These are phyloP conservation scores for Labeo rohita DNA, from an alignment of 2,113 vertebrate species.

Conservation along the genomic window DNA sequence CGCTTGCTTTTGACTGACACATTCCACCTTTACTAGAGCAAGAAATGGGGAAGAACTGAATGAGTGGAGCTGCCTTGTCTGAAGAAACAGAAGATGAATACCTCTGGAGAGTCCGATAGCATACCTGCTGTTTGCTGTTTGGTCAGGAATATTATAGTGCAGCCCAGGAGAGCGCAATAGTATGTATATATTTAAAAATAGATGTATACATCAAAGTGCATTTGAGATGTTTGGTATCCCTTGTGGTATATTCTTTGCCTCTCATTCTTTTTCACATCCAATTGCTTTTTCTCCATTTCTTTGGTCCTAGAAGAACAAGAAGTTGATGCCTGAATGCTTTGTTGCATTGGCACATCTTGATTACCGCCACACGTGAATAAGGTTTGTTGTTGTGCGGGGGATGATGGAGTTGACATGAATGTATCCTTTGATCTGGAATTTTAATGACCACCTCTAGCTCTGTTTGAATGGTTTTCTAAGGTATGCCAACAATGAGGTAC, in stretches of 20 bases:
- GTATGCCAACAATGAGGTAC: conserved; percentile 57
- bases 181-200: conserved; percentile 53
- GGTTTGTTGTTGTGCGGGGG: conserved; percentile 33
- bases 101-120: conserved; percentile 17
- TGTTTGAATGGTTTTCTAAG: conserved; percentile 40
- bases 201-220: conserved; percentile 47
- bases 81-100: conserved; percentile 19
- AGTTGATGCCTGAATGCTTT: conserved; percentile 13
- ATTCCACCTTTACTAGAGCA: conserved; percentile 17
- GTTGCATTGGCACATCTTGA: conserved; percentile 9
- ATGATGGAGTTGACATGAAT: conserved; percentile 68
- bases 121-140: conserved; percentile 19
- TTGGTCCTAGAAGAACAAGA: conserved; percentile 18
- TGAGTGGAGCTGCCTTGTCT: conserved; percentile 16
- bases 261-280: conserved; percentile 22
- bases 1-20: not conserved
- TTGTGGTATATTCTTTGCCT: conserved; percentile 35
- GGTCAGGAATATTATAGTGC: conserved; percentile 20
- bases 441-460: conserved; percentile 74
- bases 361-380: conserved; percentile 16
- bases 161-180: conserved; percentile 1
- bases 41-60: conserved; percentile 11
- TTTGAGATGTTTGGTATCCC: conserved; percentile 2
- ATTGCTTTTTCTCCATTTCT: conserved; percentile 26
- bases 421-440: conserved; percentile 79